phyloP scores from a whole-genome alignment of 2,797 vertebrate species.

The Kryptolebias ocellatus region DNA sequence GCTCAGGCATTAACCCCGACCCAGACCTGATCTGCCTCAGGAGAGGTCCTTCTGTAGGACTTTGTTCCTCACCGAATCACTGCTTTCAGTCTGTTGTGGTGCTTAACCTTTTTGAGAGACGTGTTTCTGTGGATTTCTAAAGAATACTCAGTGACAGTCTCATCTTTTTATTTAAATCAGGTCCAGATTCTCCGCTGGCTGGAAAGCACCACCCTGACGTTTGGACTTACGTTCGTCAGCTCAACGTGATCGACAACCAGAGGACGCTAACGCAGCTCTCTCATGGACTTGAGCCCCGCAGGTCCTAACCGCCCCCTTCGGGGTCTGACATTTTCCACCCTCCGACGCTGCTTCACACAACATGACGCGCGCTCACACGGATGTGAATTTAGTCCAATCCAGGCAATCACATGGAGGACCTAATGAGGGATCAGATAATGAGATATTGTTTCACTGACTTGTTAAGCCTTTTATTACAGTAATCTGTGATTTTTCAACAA shows the following conservation, averaged over 20 bases:
- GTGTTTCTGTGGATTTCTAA: neutral
- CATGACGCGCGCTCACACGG: conserved; percentile 64
- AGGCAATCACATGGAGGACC: conserved; percentile 47
- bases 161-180: conserved; percentile 67
- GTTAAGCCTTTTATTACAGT: conserved; percentile 57
- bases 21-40: too few species aligned
- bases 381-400: conserved; percentile 36
- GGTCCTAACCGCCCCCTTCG: conserved; percentile 82
- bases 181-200: conserved; percentile 87
- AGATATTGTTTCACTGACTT: conserved; percentile 55
- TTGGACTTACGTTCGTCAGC: conserved; percentile 92
- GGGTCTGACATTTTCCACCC: conserved; percentile 49
- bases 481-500: conserved; percentile 56
- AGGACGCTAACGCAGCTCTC: conserved; percentile 96
- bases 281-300: conserved; percentile 92
- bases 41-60: too few species aligned
- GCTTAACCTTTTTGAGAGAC: too few species aligned
- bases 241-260: conserved; percentile 98
- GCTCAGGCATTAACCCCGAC: too few species aligned
- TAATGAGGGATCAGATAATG: conserved; percentile 43
- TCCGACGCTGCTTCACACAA: conserved; percentile 76
- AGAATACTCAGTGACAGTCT: too few species aligned
- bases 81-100: too few species aligned
- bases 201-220: conserved; percentile 95
- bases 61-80: too few species aligned